A percentile compares a stretch with the other conserved stretches of the same genome.
Evolutionary conservation across 2,797 vertebrate species (phyloP).

Genomic region (Oryzias dopingdopingensis): DNA sequence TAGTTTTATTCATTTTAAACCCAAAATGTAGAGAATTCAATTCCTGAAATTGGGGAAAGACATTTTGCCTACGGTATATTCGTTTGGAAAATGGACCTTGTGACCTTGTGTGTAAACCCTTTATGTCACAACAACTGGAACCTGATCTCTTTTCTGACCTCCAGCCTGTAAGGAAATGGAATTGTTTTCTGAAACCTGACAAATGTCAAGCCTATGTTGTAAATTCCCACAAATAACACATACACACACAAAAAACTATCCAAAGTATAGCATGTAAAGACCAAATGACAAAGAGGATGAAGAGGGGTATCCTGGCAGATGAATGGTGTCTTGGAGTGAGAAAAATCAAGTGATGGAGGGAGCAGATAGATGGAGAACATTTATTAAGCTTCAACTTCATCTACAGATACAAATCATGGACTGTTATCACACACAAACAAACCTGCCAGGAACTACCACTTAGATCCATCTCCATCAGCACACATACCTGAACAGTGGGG

Average conservation of each 20-base stretch:
- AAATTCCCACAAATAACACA: background rate
- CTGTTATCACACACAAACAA: constrained; percentile 79
- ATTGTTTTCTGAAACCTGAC: too few relatives aligned
- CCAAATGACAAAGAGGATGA: constrained; percentile 30
- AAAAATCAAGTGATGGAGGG: constrained; percentile 44
- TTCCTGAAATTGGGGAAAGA: too few relatives aligned
- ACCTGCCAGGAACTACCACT: constrained; percentile 81
- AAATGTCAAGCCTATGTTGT: too few relatives aligned
- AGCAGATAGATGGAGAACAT: constrained; percentile 60
- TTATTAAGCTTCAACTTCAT: constrained; percentile 67
- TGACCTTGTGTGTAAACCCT: too few relatives aligned
- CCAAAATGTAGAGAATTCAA: too few relatives aligned
- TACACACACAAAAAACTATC: background rate
- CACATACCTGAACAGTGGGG: constrained; percentile 13
- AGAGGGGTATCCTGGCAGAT: constrained; percentile 35
- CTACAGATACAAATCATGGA: constrained; percentile 71
- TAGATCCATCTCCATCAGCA: constrained; percentile 69
- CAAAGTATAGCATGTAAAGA: constrained; percentile 2
- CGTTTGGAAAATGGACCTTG: too few relatives aligned
- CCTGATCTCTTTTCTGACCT: too few relatives aligned
- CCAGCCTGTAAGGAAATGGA: too few relatives aligned
- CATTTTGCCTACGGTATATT: too few relatives aligned
- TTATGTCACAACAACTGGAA: too few relatives aligned
- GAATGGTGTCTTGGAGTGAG: constrained; percentile 38
- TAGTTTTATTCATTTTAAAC: too few relatives aligned